Evolutionary conservation across 30 jellyfish, hydroid and myxozoan genomes (phyloP).

Genomic region (Rhopilema esculentum): DNA sequence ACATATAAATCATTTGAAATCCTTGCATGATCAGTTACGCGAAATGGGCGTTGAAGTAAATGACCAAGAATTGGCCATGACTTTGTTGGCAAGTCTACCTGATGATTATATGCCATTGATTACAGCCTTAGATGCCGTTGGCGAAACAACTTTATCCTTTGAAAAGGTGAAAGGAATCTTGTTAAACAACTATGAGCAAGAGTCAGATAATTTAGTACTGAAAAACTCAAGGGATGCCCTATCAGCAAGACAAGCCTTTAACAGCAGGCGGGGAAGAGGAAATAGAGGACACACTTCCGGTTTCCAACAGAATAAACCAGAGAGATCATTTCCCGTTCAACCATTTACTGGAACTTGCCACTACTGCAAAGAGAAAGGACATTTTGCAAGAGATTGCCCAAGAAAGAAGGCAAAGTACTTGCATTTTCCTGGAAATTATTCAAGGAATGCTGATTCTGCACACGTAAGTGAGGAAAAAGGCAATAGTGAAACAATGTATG

Average conservation of each 20-base stretch:
- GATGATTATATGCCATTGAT: constrained; percentile 51
- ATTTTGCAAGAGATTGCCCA: constrained; percentile 54
- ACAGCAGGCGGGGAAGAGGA: constrained; percentile 14
- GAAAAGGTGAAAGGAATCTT: constrained; percentile 47
- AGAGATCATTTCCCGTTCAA: constrained; percentile 1
- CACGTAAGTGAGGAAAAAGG: constrained; percentile 21
- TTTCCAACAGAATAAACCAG: not conserved
- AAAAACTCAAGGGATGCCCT: constrained; percentile 22
- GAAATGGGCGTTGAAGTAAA: constrained; percentile 27
- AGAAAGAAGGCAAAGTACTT: constrained; percentile 31
- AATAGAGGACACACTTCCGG: not conserved
- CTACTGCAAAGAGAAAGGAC: constrained; percentile 57
- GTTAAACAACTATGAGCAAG: constrained; percentile 24
- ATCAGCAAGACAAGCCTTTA: constrained; percentile 7
- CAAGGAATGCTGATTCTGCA: constrained; percentile 18
- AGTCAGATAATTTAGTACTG: constrained; percentile 5
- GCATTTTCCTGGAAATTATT: constrained; percentile 6
- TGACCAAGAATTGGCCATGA: constrained; percentile 49
- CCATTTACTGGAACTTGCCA: constrained; percentile 44
- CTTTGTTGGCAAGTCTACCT: constrained; percentile 56
- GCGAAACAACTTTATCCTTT: constrained; percentile 23
- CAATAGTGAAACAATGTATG: constrained; percentile 10
- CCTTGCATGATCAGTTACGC: constrained; percentile 44
- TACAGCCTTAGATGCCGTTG: constrained; percentile 70
- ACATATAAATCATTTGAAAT: constrained; percentile 19